These are phyloP conservation scores for Drosophila miranda DNA, from an alignment of 1,140 invertebrate species.

Conservation along the genomic window DNA sequence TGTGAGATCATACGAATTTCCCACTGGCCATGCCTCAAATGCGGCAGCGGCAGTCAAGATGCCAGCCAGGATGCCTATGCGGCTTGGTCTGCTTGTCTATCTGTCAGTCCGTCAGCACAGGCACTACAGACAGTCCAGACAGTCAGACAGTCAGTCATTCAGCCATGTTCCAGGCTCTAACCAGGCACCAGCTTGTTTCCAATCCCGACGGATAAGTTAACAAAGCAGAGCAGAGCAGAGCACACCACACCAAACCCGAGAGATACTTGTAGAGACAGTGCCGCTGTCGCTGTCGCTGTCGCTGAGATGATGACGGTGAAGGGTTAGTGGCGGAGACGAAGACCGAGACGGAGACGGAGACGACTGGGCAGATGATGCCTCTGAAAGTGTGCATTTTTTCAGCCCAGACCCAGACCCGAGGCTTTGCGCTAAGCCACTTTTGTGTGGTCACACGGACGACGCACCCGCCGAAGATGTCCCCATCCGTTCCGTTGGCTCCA, in stretches of 20 bases:
- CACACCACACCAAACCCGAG: slow-evolving; percentile 2
- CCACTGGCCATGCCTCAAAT: slow-evolving; percentile 38
- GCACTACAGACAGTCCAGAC: too few species aligned
- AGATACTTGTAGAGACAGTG: background rate
- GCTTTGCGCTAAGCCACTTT: slow-evolving; percentile 56
- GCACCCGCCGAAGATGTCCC: slow-evolving; percentile 28
- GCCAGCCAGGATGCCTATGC: slow-evolving; percentile 30
- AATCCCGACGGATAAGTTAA: slow-evolving; percentile 56
- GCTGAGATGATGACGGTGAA: background rate
- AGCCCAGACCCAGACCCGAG: background rate
- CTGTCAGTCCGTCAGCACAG: slow-evolving; percentile 10
- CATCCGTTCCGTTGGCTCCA: slow-evolving; percentile 22
- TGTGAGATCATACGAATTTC: slow-evolving; percentile 10
- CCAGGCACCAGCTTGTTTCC: slow-evolving; percentile 44
- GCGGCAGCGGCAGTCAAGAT: slow-evolving; percentile 51
- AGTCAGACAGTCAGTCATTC: slow-evolving; percentile 10
- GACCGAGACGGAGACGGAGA: slow-evolving; percentile 1
- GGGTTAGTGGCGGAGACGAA: background rate
- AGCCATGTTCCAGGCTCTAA: slow-evolving; percentile 25
- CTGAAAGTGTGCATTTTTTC: slow-evolving; percentile 20
- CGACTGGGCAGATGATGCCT: slow-evolving; percentile 19
- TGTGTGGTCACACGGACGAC: slow-evolving; percentile 37
- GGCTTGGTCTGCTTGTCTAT: slow-evolving; percentile 16
- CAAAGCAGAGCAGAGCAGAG: slow-evolving; percentile 32
- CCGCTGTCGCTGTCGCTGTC: too few species aligned